These are phyloP conservation scores for Horisme vitalbata DNA, from an alignment of 2,888 invertebrate species.

Conservation along the genomic window DNA sequence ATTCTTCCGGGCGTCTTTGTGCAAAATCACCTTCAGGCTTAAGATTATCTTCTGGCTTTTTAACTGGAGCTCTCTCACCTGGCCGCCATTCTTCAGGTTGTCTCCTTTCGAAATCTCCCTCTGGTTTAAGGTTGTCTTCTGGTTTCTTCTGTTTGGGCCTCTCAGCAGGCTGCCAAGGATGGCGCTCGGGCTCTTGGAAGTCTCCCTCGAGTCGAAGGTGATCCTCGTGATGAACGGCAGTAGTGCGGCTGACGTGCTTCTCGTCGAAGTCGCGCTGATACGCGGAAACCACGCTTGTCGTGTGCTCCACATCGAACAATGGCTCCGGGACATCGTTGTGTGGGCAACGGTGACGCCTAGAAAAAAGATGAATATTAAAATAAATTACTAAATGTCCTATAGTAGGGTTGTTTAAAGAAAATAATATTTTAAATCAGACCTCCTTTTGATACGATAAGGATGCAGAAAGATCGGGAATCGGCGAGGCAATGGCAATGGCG, in stretches of 20 bases:
- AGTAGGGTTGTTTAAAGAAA: neutral
- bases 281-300: constrained; percentile 82
- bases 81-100: constrained; percentile 72
- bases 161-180: constrained; percentile 81
- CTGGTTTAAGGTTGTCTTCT: constrained; percentile 84
- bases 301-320: constrained; percentile 82
- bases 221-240: constrained; percentile 85
- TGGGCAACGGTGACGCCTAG: constrained; percentile 92
- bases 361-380: constrained; percentile 24
- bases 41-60: constrained; percentile 61
- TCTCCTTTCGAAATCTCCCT: constrained; percentile 76
- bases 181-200: constrained; percentile 80
- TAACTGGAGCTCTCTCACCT: constrained; percentile 67
- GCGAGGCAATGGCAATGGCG: constrained; percentile 68
- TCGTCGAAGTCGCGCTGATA: constrained; percentile 86
- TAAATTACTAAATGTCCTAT: no score
- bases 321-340: constrained; percentile 86
- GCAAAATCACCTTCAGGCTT: constrained; percentile 59
- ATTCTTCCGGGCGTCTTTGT: constrained; percentile 68
- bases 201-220: constrained; percentile 88
- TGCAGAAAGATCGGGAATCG: constrained; percentile 63
- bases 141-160: constrained; percentile 80
- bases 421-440: constrained; percentile 46
- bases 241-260: constrained; percentile 84
- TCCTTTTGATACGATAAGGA: constrained; percentile 73